Evolutionary conservation across 2,888 invertebrate species (phyloP), one percentile per base, ranked within the genome.

Genomic region (Malacosoma neustria): DNA sequence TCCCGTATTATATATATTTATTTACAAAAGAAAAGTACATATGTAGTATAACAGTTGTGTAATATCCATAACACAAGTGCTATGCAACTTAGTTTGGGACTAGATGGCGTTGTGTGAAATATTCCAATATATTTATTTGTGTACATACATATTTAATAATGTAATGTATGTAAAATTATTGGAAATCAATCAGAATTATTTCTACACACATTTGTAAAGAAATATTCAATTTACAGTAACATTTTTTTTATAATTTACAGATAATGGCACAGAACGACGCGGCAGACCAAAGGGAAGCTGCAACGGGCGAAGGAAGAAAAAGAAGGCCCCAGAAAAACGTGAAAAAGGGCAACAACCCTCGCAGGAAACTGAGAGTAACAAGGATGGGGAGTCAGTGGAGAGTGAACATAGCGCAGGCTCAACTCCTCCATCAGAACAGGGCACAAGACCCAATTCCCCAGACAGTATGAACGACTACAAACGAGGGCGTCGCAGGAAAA

Each of bases 341-440:
- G 80, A 79, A 44, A 79, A 81, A 32, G 84, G 75, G 40, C 67
- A 66, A 29, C 75, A 69, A 22, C 76, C 75, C 4, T 56, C 72
- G 4, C 87, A 82, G 39, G 87, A 87, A 47, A 72, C 67, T 7
- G 87, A 87, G 43, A 77, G 81, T 39, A 86, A 82, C 29, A 87
- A 87, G 51, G 88, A 88, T 4, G 72, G 61, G 3, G 84, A 85
- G 41, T 84, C 77, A 0, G 62, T 68, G 0, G 82, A 71, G 37
- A 86, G 84, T 43, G 81, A 81, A 29, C 81, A 73, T 41, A 85
- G 84, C 42, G 71, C 69, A 3, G 75, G 72, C 0, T 85, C 84
- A 37, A 70, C 79, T 1, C 84, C 85, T 1, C 74, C 73, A 0
- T 82, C 86, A 0, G 84, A 82, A 41, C 40, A 67, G 2, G 82